Evolutionary conservation across 2,797 vertebrate species (phyloP), one percentile per base, ranked within the genome.

Genomic region (Peromyscus melanophrys): DNA sequence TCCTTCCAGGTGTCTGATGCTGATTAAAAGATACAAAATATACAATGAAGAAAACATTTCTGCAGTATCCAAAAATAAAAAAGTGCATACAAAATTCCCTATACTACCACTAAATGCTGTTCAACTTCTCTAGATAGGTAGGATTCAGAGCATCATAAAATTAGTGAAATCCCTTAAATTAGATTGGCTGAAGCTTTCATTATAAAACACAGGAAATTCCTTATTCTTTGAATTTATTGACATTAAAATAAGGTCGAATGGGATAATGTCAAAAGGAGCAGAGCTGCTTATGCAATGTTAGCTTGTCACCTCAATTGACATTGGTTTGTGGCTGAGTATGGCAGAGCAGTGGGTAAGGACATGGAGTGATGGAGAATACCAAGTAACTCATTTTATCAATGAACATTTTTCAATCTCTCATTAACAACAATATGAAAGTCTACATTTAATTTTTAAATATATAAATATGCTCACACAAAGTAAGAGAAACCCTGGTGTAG

Each of bases 361-460:
- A 16, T 27, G 8, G 10, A 89, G 3, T 61, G 10, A 29, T 71
- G 2, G 16, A 75, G 1, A 87, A 23, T 6, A 73, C 1, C 0
- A 25, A 67, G 27, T 16, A 92, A 25, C 19, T 90, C 21, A 84
- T 83, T 87, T 78, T 67, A 57, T 76, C 27, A 84, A 71, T 14
- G 52, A 52, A 81, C 84, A 61, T 52, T 14, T n/a, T 77, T 52
- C 17, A 71, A 8, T 37, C 6, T 88, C 43, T 67, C 21, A 80
- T 67, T 92, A 80, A 92, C 23, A 90, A 43, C 14, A 81, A 37
- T 43, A 55, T 88, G n/a, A 82, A 78, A 77, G 40, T 89, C 43
- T 76, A 49, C 6, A 90, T 80, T 90, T 67, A 29, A 81, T 31
- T 49, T 59, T 40, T 25, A 81, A 95, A 25, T 40, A 2, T 46